Evolutionary conservation across 1,140 invertebrate species (phyloP).

Genomic region (Aphidius gifuensis): DNA sequence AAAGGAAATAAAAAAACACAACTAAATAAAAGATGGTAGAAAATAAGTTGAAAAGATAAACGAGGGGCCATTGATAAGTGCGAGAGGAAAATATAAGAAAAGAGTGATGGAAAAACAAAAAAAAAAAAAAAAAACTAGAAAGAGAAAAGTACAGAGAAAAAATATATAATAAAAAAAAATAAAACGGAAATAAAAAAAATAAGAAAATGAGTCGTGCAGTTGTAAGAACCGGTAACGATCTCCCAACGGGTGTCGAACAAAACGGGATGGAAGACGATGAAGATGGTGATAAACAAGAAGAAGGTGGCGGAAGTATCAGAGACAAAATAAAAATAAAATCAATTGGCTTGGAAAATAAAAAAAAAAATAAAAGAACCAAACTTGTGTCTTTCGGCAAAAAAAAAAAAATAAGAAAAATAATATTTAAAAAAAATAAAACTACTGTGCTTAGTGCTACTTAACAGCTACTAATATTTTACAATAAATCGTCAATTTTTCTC

Average conservation of each 20-base stretch:
- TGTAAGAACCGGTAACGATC: constrained; percentile 35
- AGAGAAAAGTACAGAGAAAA: not conserved
- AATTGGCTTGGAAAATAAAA: not conserved
- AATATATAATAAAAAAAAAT: constrained; percentile 5
- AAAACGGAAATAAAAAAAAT: not conserved
- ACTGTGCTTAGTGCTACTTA: constrained; percentile 31
- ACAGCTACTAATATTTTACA: constrained; percentile 44
- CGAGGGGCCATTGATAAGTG: too few relatives aligned
- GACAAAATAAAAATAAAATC: constrained; percentile 7
- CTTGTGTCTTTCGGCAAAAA: too few relatives aligned
- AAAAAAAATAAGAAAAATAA: constrained; percentile 21
- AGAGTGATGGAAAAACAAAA: too few relatives aligned
- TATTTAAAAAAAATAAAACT: constrained; percentile 7
- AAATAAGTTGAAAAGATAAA: too few relatives aligned
- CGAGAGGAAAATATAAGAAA: too few relatives aligned
- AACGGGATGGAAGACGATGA: constrained; percentile 11
- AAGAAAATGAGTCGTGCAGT: not conserved
- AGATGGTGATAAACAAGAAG: constrained; percentile 4
- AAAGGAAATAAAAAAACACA: too few relatives aligned
- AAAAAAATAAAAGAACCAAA: constrained; percentile 19
- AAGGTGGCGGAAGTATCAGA: constrained; percentile 23
- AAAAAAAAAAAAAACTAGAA: too few relatives aligned
- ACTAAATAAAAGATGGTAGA: too few relatives aligned
- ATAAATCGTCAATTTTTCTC: constrained; percentile 48
- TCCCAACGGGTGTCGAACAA: constrained; percentile 21